Conservation (phyloP, 2,113 vertebrate species). For the Odocoileus hemionus region DNA sequence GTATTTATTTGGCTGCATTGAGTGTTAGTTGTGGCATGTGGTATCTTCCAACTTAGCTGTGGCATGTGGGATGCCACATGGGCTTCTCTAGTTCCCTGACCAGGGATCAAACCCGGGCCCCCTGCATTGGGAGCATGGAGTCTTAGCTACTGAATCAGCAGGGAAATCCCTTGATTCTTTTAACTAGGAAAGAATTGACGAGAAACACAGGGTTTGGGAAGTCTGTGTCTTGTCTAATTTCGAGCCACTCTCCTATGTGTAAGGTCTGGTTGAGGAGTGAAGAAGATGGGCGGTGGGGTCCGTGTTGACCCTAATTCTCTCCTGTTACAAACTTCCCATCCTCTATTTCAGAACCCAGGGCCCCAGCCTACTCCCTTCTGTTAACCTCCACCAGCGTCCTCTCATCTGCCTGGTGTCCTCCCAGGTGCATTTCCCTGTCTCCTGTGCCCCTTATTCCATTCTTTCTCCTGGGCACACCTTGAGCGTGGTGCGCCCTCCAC, state of each 20-base stretch:
- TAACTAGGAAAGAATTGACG: background rate
- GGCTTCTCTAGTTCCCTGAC: background rate
- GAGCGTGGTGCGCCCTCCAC: background rate
- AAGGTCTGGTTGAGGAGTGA: background rate
- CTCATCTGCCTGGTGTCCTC: rapidly evolving
- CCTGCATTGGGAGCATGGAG: background rate
- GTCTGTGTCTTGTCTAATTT: background rate
- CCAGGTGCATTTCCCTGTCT: background rate
- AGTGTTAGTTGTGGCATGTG: background rate
- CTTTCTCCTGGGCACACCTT: background rate
- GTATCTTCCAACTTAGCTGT: background rate
- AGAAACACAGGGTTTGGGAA: background rate
- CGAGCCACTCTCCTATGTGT: background rate
- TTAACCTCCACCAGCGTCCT: background rate
- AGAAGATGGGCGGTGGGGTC: rapidly evolving
- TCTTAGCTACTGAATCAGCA: background rate
- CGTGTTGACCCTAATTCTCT: background rate
- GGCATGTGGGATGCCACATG: background rate
- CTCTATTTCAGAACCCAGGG: background rate
- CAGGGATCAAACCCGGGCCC: background rate
- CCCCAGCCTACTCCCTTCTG: background rate
- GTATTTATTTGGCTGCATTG: background rate
- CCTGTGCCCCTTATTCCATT: background rate
- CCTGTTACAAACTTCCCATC: background rate
- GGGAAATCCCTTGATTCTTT: background rate